phyloP scores from a whole-genome alignment of 2,113 vertebrate genomes.

The Catagonus wagneri region DNA sequence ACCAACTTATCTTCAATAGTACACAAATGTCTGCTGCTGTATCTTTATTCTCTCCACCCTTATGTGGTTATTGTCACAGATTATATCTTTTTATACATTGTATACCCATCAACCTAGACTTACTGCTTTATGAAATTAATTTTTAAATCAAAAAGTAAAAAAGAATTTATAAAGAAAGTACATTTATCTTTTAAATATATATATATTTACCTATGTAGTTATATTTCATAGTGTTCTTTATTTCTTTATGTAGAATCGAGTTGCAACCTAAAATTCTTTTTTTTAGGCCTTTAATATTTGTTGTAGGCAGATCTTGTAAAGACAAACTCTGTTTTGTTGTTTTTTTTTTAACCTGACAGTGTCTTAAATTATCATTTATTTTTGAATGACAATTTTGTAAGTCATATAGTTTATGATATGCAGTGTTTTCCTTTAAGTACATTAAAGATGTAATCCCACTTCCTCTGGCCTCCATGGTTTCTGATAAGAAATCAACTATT shows the following conservation, averaged over 20 bases:
- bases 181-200: background rate
- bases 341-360: background rate
- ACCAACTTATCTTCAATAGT: background rate
- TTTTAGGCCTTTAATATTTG: constrained; percentile 9
- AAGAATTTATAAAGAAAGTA: background rate
- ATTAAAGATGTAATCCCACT: background rate
- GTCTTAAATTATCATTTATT: background rate
- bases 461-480: background rate
- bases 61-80: background rate
- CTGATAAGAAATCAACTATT: background rate
- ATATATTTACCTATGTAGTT: background rate
- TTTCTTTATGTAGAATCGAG: background rate
- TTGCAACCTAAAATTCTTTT: background rate
- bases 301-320: background rate
- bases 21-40: background rate
- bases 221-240: background rate
- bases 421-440: background rate
- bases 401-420: background rate
- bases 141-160: background rate
- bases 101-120: background rate
- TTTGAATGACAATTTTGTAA: background rate
- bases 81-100: background rate
- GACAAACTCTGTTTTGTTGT: background rate
- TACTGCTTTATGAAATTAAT: background rate
- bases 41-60: background rate